Evolutionary conservation across 2,797 vertebrate genomes (phyloP), one percentile per base, ranked within the genome.

Genomic region (Takifugu ocellatus): DNA sequence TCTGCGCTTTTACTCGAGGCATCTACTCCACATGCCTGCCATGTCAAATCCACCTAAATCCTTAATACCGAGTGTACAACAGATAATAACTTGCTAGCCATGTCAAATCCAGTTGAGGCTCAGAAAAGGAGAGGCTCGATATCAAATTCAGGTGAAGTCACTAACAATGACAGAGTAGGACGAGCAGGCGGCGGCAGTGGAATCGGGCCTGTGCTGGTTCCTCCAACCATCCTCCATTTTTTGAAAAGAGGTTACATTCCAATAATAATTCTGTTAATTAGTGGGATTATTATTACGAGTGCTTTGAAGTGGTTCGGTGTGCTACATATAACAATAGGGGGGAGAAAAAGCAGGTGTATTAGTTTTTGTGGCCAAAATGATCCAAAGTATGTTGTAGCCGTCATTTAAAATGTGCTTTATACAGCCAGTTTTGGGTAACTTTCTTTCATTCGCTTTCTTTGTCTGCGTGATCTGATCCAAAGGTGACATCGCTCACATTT

Each of bases 181-280:
- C 29, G 54, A 50, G 66, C 7, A 25, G 48, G 63, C 8, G 49
- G 42, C 25, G 39, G n/a, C 31, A 17, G 17, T 39, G 66, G 7
- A n/a, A 44, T 49, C 52, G 31, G 61, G 50, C 51, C 47, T 70
- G 76, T 72, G 66, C 69, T 53, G 53, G 59, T 70, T 61, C 61
- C 63, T 56, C 46, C 56, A 25, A 49, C 62, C 24, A 12, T 81
- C 70, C 86, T 88, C 58, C 25, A 88, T 89, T 39, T 21, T 87
- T 89, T 88, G 89, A 91, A 91, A 91, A 81, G 84, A 90, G 89
- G 89, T 91, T 90, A 88, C 81, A 82, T 84, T 91, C 88, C 82
- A 84, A 88, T 90, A 89, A 90, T 91, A 90, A 86, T 82, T 87
- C 69, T 58, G 74, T 81, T 87, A 91, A 92, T 91, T 90, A 91